Base-by-base conservation (phyloP, 2,113 vertebrate species). In the Myotis lucifugus region DNA sequence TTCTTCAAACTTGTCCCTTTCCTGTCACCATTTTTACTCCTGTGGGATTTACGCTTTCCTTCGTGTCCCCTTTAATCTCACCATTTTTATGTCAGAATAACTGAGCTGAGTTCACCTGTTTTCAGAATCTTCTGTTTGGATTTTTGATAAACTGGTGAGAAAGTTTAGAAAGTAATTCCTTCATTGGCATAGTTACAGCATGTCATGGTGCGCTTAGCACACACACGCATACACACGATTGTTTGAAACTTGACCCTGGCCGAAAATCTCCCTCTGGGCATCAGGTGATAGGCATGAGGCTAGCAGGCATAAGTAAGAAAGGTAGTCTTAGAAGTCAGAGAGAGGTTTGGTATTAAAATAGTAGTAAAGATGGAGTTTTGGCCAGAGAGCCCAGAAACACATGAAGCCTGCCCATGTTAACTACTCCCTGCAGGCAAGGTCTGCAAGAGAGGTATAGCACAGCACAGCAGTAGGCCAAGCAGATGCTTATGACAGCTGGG, bases 171-270 rank as follows among this genome's bases (percentile, higher is more conserved):
- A 94, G 81, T 46, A 77, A 61, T 78, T 48, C 15, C 40, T 34
- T 18, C 46, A 37, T 5, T 13, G 50, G 40, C 67, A 64, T 81
- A 90, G 93, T 78, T 74, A 85, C 17, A 74, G 40, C 34, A 77
- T 34, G 32, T 37, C 54, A 40, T 48, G 0, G 5, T 48, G 3
- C 46, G 69, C 77, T 54, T 42, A 54, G 21, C 11, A 88, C 67
- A 67, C 27, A 61, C 18, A 67, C 42, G 40, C 7, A 70, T 7
- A 88, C 42, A 70, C 9, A 70, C 14, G 77, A 8, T 46, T 67
- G 85, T 92, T 92, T 90, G 86, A 96, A 56, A 85, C 14, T 87
- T 61, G 21, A 83, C 32, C 85, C 42, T 72, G 52, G 56, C 77
- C 81, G 52, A 93, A 94, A 95, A 93, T 81, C 37, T 25, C 42